These are phyloP conservation scores for Uropsilus gracilis DNA, from an alignment of 2,113 vertebrate species.

Conservation along the genomic window DNA sequence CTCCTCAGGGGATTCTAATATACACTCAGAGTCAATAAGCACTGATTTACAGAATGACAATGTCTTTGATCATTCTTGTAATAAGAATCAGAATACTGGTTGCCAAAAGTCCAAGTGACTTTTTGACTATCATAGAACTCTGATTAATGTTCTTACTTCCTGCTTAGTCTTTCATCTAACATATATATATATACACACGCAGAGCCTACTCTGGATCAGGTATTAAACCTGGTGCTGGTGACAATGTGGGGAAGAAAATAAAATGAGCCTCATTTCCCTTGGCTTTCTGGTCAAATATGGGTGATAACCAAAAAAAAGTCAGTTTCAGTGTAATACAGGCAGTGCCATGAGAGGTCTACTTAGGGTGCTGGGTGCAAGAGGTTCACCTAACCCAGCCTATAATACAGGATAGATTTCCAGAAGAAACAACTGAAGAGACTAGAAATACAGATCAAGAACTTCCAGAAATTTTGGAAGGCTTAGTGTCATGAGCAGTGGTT, in stretches of 20 bases:
- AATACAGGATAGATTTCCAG: not conserved
- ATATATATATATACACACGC: fast-evolving
- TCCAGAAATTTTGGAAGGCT: not conserved
- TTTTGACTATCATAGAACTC: not conserved
- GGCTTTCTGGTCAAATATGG: not conserved
- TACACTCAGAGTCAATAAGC: not conserved
- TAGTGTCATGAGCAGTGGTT: not conserved
- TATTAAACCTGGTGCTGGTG: not conserved
- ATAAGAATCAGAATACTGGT: not conserved
- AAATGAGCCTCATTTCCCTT: not conserved
- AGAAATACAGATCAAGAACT: not conserved
- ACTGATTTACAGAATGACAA: not conserved
- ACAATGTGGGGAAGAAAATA: not conserved
- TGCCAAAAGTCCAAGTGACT: not conserved
- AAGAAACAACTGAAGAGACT: not conserved
- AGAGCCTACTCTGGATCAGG: not conserved
- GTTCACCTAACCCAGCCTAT: not conserved
- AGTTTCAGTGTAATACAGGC: not conserved
- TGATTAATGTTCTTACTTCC: not conserved
- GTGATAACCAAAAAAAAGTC: not conserved
- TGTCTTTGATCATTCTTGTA: not conserved
- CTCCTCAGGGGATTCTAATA: not conserved
- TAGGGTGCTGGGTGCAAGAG: not conserved
- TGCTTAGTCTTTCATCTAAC: not conserved
- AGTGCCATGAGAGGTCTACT: not conserved